Evolutionary conservation across 2,797 vertebrate species (phyloP).

Genomic region (Labroides dimidiatus): DNA sequence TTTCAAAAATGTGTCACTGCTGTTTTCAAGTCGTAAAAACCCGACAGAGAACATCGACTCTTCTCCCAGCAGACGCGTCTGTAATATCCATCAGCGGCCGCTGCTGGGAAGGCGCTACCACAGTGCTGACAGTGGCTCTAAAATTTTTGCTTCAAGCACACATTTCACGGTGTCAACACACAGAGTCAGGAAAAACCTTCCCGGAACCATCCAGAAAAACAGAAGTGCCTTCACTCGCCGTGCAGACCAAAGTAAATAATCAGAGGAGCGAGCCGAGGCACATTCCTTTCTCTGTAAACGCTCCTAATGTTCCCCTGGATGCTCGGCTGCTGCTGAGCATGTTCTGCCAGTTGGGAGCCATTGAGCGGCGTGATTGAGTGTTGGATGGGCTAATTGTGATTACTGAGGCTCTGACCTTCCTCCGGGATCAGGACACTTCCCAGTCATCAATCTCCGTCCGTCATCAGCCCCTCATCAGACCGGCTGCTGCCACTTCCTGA

Average conservation of each 20-base stretch:
- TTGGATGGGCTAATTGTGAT: conserved; percentile 53
- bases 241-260: conserved; percentile 71
- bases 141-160: conserved; percentile 56
- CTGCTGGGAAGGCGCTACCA: conserved; percentile 35
- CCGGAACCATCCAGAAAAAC: conserved; percentile 57
- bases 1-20: conserved; percentile 32
- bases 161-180: conserved; percentile 73
- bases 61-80: conserved; percentile 46
- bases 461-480: conserved; percentile 36
- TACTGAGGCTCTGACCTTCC: conserved; percentile 56
- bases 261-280: conserved; percentile 39
- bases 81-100: conserved; percentile 58
- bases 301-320: conserved; percentile 36
- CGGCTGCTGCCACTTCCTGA: conserved; percentile 39
- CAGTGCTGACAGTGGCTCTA: conserved; percentile 52
- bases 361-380: conserved; percentile 52
- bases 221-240: conserved; percentile 49
- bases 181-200: conserved; percentile 42
- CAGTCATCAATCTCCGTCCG: conserved; percentile 53
- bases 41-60: conserved; percentile 22
- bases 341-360: conserved; percentile 59
- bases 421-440: conserved; percentile 47
- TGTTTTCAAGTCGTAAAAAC: conserved; percentile 35
- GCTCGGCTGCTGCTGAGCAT: conserved; percentile 13
- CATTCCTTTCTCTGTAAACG: conserved; percentile 61